Conservation (phyloP, 2,797 vertebrate genomes). For the Hapalemur alaotrensis region DNA sequence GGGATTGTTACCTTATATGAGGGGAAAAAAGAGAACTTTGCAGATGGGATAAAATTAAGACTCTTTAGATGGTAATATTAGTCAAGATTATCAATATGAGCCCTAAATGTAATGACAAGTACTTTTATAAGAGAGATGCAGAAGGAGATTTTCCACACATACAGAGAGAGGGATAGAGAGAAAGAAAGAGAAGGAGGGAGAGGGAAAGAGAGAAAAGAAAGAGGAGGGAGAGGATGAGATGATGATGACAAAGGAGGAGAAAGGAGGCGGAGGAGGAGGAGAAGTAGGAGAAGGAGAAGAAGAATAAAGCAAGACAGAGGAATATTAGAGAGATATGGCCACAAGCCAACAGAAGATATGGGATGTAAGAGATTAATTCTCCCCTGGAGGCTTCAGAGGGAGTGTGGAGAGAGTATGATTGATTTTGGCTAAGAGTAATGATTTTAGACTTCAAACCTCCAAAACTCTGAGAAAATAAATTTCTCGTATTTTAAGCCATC, state of each 20-base stretch:
- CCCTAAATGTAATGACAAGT: background rate
- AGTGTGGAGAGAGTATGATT: background rate
- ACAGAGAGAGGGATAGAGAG: no score
- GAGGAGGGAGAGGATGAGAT: no score
- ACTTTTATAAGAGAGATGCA: background rate
- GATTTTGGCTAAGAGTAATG: background rate
- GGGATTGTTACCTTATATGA: background rate
- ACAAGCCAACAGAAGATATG: background rate
- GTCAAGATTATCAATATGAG: background rate
- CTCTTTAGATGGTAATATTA: background rate
- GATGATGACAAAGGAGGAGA: background rate
- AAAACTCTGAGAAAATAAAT: background rate
- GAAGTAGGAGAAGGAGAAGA: no score
- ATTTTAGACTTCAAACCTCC: background rate
- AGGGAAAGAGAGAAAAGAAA: background rate
- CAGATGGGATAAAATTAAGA: background rate
- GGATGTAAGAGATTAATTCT: background rate
- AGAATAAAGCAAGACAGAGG: background rate
- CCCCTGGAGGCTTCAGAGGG: background rate
- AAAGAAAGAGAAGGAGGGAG: background rate
- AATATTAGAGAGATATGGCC: background rate
- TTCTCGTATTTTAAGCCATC: background rate
- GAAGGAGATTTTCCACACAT: background rate
- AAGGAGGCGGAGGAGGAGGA: background rate
- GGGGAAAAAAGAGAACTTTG: background rate